Evolutionary conservation across 1,140 invertebrate genomes (phyloP).

Genomic region (Achatina immaculata): DNA sequence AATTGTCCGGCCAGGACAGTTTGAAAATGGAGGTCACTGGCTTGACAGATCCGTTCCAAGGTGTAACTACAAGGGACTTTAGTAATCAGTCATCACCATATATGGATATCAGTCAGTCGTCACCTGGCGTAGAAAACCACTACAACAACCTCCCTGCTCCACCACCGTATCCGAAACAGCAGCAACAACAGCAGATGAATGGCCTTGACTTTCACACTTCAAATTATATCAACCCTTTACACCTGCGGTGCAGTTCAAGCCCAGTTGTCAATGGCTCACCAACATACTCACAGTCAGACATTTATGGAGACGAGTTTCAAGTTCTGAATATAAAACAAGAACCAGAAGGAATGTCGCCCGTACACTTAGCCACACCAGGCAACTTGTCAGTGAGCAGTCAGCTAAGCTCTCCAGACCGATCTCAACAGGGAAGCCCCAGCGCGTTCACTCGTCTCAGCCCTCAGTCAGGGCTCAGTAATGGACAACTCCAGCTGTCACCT

Average conservation of each 20-base stretch:
- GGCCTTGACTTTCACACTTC: constrained; percentile 16
- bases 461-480: constrained; percentile 27
- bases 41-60: constrained; percentile 32
- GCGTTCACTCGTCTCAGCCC: constrained; percentile 36
- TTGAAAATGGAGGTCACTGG: constrained; percentile 27
- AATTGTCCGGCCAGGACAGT: constrained; percentile 44
- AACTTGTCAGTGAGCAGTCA: constrained; percentile 52
- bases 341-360: constrained; percentile 33
- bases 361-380: constrained; percentile 24
- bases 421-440: constrained; percentile 56
- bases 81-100: constrained; percentile 20
- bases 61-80: constrained; percentile 25
- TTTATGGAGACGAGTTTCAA: constrained; percentile 35
- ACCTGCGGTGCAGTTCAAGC: constrained; percentile 21
- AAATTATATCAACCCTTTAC: constrained; percentile 28
- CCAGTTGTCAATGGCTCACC: constrained; percentile 38
- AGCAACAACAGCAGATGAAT: constrained; percentile 41
- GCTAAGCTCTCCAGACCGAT: constrained; percentile 48
- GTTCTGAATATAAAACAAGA: constrained; percentile 40
- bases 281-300: constrained; percentile 24
- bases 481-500: constrained; percentile 12
- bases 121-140: constrained; percentile 34
- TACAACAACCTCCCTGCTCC: constrained; percentile 51
- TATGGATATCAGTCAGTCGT: neutral
- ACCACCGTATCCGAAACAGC: constrained; percentile 50